Percentiles rank a stretch among this genome's conserved stretches.
phyloP scores from a whole-genome alignment of 1,140 invertebrate species.

The Drosophila sproati region DNA sequence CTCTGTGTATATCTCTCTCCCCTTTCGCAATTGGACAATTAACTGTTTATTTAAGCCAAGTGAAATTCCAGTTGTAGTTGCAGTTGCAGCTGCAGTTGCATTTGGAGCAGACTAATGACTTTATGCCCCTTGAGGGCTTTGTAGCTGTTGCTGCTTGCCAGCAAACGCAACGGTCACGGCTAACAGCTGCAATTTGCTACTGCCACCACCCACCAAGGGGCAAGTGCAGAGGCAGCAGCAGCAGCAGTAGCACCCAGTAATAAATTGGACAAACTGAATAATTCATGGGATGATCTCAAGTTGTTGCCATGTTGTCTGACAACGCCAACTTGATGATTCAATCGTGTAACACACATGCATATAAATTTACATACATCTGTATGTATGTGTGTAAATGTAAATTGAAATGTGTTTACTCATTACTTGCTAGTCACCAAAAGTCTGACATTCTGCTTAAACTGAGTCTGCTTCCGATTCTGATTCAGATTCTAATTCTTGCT shows the following conservation, averaged over 20 bases:
- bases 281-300: conserved; percentile 35
- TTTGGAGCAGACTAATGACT: conserved; percentile 38
- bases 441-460: neutral
- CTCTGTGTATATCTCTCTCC: no score
- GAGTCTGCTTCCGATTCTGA: neutral
- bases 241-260: conserved; percentile 28
- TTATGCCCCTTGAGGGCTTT: conserved; percentile 31
- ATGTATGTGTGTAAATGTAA: neutral
- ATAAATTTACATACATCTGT: neutral
- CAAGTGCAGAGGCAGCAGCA: conserved; percentile 32
- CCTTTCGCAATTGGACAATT: neutral
- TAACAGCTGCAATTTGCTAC: conserved; percentile 40
- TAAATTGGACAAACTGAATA: conserved; percentile 41
- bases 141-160: conserved; percentile 1
- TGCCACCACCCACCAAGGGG: conserved; percentile 15
- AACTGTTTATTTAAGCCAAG: neutral
- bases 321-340: conserved; percentile 46
- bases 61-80: neutral
- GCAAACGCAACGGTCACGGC: conserved; percentile 22
- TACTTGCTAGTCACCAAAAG: neutral
- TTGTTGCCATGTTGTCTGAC: conserved; percentile 32
- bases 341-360: conserved; percentile 17
- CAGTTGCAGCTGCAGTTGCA: conserved; percentile 13
- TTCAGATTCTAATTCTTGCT: neutral
- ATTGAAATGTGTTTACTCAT: no score